Evolutionary conservation across 2,888 invertebrate species (phyloP), one percentile per base, ranked within the genome.

Genomic region (Drosophila dives): DNA sequence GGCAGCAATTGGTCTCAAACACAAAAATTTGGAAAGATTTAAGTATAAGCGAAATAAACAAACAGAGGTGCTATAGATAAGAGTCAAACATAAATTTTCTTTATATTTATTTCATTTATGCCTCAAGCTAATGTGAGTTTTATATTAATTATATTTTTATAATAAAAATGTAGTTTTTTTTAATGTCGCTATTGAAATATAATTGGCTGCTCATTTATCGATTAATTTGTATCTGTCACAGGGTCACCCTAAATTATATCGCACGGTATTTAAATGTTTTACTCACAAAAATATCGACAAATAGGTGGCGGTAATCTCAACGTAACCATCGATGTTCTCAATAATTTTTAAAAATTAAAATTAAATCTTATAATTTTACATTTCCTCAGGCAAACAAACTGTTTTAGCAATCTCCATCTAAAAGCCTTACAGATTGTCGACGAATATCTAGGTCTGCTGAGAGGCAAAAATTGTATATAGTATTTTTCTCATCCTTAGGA

Each of bases 91-190:
- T 20, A n/a, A 11, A 50, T 36, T 33, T 11, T 7, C 8, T 40
- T 7, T 11, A 38, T 50, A 40, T 23, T 36, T 42, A 36, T 3
- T 12, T 17, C 4, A 11, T 20, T 15, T 2, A 20, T 48, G 15
- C 11, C 23, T 17, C 2, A 34, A 42, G 0, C 20, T 48, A 12
- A 69, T 60, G 12, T 38, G 3, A 7, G 17, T 38, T 29, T 10
- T 40, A 51, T 33, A 61, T 8, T 33, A n/a, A 12, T 15, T 71
- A 56, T 71, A 69, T 69, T 71, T 71, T 51, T 45, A 34, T 56
- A 62, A 2, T 36, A 36, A 17, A 53, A 34, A 7, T 34, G 0
- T 6, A 36, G n/a, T 20, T 20, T 1, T 29, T 34, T 26, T 1
- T 29, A 34, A 23, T 10, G 29, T n/a, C 17, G n/a, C 11, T 40